phyloP scores from a whole-genome alignment of 2,888 invertebrate genomes.

The Trypoxylon attenuatum region DNA sequence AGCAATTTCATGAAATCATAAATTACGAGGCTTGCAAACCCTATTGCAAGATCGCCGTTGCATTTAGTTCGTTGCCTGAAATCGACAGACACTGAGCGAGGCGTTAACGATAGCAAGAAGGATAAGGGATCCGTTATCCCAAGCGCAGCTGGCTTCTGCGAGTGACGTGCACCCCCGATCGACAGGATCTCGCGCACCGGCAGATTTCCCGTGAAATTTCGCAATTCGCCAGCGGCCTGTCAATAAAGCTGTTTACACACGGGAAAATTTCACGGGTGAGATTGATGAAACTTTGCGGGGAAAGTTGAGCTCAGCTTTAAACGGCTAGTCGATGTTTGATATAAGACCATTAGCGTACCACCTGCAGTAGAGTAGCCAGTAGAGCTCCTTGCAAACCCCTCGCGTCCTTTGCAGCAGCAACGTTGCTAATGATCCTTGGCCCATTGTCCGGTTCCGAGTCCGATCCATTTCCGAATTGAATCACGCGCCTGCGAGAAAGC shows the following conservation, averaged over 20 bases:
- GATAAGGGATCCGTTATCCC: conserved; percentile 18
- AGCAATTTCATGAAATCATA: no score
- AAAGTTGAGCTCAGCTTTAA: conserved; percentile 55
- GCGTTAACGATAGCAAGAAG: no score
- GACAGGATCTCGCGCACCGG: not conserved
- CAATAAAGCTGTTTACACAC: conserved; percentile 67
- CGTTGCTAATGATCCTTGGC: conserved; percentile 53
- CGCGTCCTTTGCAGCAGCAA: no score
- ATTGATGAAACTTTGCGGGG: conserved; percentile 63
- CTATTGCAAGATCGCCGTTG: no score
- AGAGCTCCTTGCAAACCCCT: no score
- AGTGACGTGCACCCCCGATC: conserved; percentile 29
- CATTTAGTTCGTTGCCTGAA: no score
- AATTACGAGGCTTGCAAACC: no score
- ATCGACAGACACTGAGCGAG: no score
- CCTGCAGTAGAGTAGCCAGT: no score
- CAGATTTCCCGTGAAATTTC: conserved; percentile 50
- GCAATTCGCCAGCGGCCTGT: conserved; percentile 37
- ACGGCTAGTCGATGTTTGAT: conserved; percentile 63
- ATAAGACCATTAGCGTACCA: conserved; percentile 65
- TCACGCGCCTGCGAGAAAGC: not conserved
- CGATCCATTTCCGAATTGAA: conserved; percentile 14
- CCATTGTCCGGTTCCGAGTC: conserved; percentile 34
- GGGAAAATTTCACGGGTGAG: conserved; percentile 64
- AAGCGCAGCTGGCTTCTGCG: conserved; percentile 53